Percentiles rank a stretch among this genome's conserved stretches.
These are phyloP conservation scores for Forficula auricularia DNA, from an alignment of 1,140 invertebrate genomes.

Conservation along the genomic window DNA sequence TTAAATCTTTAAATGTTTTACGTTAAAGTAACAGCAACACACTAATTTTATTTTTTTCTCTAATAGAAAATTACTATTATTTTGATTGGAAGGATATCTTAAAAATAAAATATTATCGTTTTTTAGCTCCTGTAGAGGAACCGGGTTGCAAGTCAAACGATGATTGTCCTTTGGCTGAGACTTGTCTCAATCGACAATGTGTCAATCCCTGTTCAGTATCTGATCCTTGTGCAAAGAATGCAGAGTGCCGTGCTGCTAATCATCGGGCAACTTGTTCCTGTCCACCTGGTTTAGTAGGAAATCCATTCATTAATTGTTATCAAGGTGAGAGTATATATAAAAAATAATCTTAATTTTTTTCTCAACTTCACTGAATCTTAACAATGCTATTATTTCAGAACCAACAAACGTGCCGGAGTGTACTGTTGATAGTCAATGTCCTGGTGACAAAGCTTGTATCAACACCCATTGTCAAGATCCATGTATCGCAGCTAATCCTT, in stretches of 20 bases:
- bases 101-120: constrained; percentile 2
- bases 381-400: constrained; percentile 20
- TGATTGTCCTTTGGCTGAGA: constrained; percentile 51
- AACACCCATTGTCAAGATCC: constrained; percentile 59
- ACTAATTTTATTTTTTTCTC: background rate
- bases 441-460: constrained; percentile 57
- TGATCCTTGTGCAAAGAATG: constrained; percentile 59
- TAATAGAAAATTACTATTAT: background rate
- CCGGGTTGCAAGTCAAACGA: constrained; percentile 47
- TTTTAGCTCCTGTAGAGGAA: constrained; percentile 25
- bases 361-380: background rate
- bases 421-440: constrained; percentile 49
- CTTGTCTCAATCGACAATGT: constrained; percentile 54
- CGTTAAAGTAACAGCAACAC: constrained; percentile 1
- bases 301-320: constrained; percentile 64
- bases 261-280: constrained; percentile 65
- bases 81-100: background rate
- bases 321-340: constrained; percentile 34
- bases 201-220: constrained; percentile 54
- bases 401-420: constrained; percentile 40
- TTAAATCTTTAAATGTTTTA: too few relatives aligned
- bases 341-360: background rate
- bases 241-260: constrained; percentile 53
- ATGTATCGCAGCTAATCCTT: constrained; percentile 54
- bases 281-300: constrained; percentile 50